A percentile compares a stretch with the other conserved stretches of the same genome.
These are phyloP conservation scores for Sicus ferrugineus DNA, from an alignment of 2,888 invertebrate genomes.

Conservation along the genomic window DNA sequence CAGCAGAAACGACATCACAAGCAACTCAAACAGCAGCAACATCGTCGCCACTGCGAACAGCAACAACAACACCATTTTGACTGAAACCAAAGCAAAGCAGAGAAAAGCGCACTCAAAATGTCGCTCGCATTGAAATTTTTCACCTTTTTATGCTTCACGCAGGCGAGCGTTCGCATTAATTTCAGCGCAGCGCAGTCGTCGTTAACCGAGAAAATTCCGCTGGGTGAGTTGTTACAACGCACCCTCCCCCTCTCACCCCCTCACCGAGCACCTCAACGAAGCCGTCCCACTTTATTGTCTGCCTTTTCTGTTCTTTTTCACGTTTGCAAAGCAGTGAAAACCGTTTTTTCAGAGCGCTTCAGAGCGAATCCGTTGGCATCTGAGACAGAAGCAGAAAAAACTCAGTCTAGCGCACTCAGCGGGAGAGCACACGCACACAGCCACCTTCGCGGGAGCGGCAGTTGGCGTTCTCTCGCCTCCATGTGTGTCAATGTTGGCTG, in stretches of 20 bases:
- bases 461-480: not conserved
- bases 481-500: slow-evolving; percentile 22
- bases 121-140: slow-evolving; percentile 57
- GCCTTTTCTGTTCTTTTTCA: not conserved
- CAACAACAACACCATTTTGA: not conserved
- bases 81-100: slow-evolving; percentile 35
- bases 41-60: not conserved
- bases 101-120: slow-evolving; percentile 55
- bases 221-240: slow-evolving; percentile 55
- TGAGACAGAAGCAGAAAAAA: not conserved
- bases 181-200: slow-evolving; percentile 60
- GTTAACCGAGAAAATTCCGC: slow-evolving; percentile 65
- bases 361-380: not conserved
- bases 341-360: slow-evolving; percentile 20
- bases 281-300: not conserved
- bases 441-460: not conserved
- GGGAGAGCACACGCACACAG: not conserved
- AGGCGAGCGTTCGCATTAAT: slow-evolving; percentile 53
- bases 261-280: not conserved
- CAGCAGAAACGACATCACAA: slow-evolving; percentile 7
- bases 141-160: slow-evolving; percentile 57
- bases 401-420: not conserved
- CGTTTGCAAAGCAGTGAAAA: slow-evolving; percentile 1
- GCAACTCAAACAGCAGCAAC: slow-evolving; percentile 32
- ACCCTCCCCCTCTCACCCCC: not conserved